phyloP scores from a whole-genome alignment of 2,113 vertebrate genomes.

The Hiodon tergisus region DNA sequence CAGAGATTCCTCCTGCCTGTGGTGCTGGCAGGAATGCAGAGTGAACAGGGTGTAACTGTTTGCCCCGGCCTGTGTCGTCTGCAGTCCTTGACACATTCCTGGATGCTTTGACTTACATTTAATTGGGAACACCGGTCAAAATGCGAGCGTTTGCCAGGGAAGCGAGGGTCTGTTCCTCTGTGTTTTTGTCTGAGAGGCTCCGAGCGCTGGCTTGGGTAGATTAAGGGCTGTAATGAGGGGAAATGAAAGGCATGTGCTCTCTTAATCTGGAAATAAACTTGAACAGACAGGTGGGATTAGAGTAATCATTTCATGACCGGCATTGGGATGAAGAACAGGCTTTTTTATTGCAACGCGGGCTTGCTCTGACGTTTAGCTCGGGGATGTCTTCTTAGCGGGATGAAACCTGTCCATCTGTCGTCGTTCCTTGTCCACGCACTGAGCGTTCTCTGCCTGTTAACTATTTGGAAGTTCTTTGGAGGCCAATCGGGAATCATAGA shows the following conservation, averaged over 20 bases:
- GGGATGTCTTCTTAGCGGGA: neutral
- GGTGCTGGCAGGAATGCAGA: neutral
- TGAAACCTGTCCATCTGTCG: neutral
- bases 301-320: neutral
- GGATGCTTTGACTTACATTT: neutral
- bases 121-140: neutral
- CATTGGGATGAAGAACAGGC: conserved; percentile 1
- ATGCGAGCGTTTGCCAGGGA: neutral
- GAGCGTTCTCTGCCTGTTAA: neutral
- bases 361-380: conserved; percentile 11
- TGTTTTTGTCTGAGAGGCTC: neutral
- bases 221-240: conserved; percentile 16
- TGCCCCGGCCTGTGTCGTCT: conserved; percentile 6
- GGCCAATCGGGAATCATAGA: neutral
- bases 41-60: neutral
- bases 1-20: conserved; percentile 9
- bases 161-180: neutral
- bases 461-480: neutral
- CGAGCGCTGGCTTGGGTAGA: conserved; percentile 7
- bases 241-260: conserved; percentile 17
- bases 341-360: neutral
- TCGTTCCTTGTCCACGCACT: neutral
- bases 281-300: conserved; percentile 13
- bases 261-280: conserved; percentile 20
- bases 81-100: conserved; percentile 16